A percentile compares a stretch with the other conserved stretches of the same genome.
These are phyloP conservation scores for Ammospiza maritima DNA, from an alignment of 2,797 vertebrate genomes.

Conservation along the genomic window DNA sequence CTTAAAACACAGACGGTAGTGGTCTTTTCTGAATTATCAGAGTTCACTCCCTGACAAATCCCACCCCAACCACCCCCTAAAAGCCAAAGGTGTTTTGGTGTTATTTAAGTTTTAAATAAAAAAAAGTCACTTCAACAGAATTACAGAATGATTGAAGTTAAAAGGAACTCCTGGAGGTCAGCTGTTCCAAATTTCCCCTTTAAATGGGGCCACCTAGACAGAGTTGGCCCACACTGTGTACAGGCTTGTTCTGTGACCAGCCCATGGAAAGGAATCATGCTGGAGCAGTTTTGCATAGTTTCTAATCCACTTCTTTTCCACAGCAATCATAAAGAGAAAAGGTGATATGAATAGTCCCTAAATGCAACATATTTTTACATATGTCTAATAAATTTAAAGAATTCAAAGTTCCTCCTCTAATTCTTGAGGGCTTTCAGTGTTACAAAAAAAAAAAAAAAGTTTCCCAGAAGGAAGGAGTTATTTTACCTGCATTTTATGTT, in stretches of 20 bases:
- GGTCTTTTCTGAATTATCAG: neutral
- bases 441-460: neutral
- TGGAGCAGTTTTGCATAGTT: neutral
- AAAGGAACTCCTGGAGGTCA: neutral
- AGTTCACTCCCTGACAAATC: accelerated
- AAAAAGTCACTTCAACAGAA: neutral
- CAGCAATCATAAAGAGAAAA: neutral
- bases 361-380: neutral
- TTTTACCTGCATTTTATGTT: neutral
- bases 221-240: too few relatives aligned
- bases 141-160: neutral
- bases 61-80: accelerated
- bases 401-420: neutral
- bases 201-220: too few relatives aligned
- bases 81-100: neutral
- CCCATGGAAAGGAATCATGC: neutral
- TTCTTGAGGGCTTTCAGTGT: neutral
- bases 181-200: neutral
- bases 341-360: neutral
- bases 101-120: neutral
- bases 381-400: neutral
- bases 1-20: neutral
- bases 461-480: neutral
- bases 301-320: neutral
- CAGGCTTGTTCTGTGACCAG: neutral